Evolutionary conservation across 2,888 invertebrate species (phyloP).

Genomic region (Sphecodes monilicornis): DNA sequence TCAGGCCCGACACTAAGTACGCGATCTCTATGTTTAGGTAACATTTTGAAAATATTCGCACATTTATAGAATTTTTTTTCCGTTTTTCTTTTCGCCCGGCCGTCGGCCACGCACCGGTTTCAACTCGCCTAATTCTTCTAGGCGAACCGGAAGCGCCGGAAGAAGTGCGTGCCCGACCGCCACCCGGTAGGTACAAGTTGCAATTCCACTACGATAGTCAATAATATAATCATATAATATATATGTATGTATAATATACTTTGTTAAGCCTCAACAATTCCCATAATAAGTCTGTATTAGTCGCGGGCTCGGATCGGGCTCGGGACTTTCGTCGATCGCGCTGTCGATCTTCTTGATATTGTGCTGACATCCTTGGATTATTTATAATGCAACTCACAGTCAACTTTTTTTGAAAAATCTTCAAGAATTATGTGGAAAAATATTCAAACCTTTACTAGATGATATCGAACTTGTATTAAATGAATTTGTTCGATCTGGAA

Average conservation of each 20-base stretch:
- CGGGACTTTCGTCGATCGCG: conserved; percentile 51
- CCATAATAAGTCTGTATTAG: conserved; percentile 77
- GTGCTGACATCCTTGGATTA: neutral
- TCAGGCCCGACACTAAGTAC: conserved; percentile 61
- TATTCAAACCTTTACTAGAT: neutral
- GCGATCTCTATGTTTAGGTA: conserved; percentile 58
- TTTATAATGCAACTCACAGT: neutral
- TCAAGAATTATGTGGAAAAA: neutral
- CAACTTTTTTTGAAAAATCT: neutral
- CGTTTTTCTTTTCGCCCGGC: conserved; percentile 25
- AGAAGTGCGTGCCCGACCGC: conserved; percentile 28
- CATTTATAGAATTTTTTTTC: conserved; percentile 46
- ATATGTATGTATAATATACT: conserved; percentile 74
- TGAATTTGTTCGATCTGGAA: too few species aligned
- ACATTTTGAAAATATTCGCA: conserved; percentile 70
- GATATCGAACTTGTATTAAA: neutral
- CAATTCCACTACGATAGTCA: conserved; percentile 73
- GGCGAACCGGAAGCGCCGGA: conserved; percentile 5
- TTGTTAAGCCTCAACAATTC: conserved; percentile 81
- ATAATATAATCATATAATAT: conserved; percentile 70
- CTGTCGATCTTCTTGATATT: conserved; percentile 9
- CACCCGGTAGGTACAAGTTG: conserved; percentile 66
- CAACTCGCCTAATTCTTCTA: neutral
- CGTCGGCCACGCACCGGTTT: conserved; percentile 25
- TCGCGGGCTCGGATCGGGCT: conserved; percentile 52